phyloP scores from a whole-genome alignment of 2,797 vertebrate genomes.

The Zenarchopterus dispar region DNA sequence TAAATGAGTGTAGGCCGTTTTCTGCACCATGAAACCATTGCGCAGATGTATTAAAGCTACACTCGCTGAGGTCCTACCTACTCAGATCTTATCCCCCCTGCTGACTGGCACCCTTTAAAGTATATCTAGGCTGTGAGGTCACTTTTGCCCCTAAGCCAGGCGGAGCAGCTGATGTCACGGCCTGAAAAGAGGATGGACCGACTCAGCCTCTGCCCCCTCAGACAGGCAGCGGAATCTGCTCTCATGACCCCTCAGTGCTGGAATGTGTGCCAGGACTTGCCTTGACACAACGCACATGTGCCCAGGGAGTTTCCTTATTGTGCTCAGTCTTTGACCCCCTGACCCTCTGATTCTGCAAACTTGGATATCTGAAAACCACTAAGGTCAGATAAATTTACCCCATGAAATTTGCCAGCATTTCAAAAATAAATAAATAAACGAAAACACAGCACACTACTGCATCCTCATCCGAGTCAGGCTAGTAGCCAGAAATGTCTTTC shows the following conservation, averaged over 20 bases:
- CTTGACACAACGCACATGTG: slow-evolving; percentile 55
- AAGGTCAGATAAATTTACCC: slow-evolving; percentile 6
- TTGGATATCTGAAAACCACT: slow-evolving; percentile 37
- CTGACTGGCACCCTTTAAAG: slow-evolving; percentile 92
- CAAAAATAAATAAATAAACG: too few species aligned
- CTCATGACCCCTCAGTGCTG: slow-evolving; percentile 59
- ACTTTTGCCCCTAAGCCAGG: slow-evolving; percentile 86
- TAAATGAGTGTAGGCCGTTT: slow-evolving; percentile 70
- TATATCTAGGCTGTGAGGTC: slow-evolving; percentile 87
- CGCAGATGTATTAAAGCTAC: slow-evolving; percentile 68
- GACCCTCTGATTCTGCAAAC: slow-evolving; percentile 28
- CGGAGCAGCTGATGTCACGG: slow-evolving; percentile 84
- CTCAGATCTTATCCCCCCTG: slow-evolving; percentile 83
- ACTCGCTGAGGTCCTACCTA: slow-evolving; percentile 44
- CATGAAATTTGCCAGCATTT: slow-evolving; percentile 22
- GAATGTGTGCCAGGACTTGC: slow-evolving; percentile 61
- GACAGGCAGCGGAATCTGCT: slow-evolving; percentile 68
- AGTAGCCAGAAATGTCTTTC: not conserved
- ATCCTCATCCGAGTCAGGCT: not conserved
- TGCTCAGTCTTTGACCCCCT: slow-evolving; percentile 46
- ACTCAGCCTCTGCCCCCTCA: slow-evolving; percentile 61
- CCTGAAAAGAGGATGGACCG: slow-evolving; percentile 68
- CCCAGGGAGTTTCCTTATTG: slow-evolving; percentile 62
- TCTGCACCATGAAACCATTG: slow-evolving; percentile 78
- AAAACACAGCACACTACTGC: not conserved